Evolutionary conservation across 2,888 invertebrate species (phyloP).

Genomic region (Athalia circularis): DNA sequence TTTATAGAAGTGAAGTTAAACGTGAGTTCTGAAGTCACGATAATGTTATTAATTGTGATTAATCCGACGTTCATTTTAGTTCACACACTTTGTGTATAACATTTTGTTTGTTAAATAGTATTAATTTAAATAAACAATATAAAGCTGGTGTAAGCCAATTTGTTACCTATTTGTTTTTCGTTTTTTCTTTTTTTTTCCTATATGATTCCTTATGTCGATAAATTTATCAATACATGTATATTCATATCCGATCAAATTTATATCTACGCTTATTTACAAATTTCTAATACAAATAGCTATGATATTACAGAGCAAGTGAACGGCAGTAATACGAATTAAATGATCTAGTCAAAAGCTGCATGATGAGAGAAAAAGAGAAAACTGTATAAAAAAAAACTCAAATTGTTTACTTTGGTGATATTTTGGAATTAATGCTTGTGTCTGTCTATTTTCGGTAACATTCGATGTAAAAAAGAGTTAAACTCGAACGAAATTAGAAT

Average conservation of each 20-base stretch:
- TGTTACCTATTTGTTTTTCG: conserved; percentile 2
- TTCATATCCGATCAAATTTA: neutral
- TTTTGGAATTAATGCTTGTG: neutral
- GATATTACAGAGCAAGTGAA: neutral
- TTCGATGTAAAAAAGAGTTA: too few species aligned
- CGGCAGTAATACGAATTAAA: neutral
- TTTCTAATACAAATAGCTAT: conserved; percentile 10
- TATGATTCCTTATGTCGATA: neutral
- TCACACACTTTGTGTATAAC: neutral
- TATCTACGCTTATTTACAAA: conserved; percentile 17
- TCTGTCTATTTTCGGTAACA: too few species aligned
- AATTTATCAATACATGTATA: neutral
- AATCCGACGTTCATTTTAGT: conserved; percentile 6
- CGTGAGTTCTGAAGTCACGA: too few species aligned
- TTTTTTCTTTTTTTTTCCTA: neutral
- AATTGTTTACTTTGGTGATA: neutral
- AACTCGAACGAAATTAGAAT: too few species aligned
- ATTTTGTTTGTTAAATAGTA: neutral
- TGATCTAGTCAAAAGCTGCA: neutral
- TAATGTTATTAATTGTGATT: conserved; percentile 4
- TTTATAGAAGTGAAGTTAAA: too few species aligned
- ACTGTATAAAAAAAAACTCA: neutral
- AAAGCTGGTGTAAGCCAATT: conserved; percentile 26
- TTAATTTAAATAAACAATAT: conserved; percentile 7
- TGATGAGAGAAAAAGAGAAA: conserved; percentile 3